phyloP scores from a whole-genome alignment of 2,113 vertebrate genomes.

The Erinaceus europaeus region DNA sequence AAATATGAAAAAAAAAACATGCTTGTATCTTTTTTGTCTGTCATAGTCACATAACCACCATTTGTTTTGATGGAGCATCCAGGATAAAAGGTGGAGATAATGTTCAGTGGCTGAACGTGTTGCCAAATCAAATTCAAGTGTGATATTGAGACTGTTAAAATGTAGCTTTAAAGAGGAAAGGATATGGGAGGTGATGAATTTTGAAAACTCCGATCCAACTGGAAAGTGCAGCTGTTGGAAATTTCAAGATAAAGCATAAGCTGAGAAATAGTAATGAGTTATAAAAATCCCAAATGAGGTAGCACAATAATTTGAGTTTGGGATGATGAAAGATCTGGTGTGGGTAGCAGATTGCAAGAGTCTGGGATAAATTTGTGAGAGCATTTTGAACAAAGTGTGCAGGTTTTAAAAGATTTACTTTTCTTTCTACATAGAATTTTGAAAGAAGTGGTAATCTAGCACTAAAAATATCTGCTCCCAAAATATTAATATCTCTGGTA shows the following conservation, averaged over 20 bases:
- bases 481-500: background rate
- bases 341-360: background rate
- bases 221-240: background rate
- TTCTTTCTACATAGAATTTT: background rate
- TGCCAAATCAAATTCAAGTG: background rate
- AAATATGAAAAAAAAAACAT: background rate
- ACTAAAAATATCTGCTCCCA: background rate
- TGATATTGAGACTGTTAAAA: background rate
- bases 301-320: background rate
- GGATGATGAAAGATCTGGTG: background rate
- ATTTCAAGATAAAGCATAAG: background rate
- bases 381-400: background rate
- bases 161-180: background rate
- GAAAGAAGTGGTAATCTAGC: background rate
- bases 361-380: background rate
- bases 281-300: background rate
- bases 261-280: background rate
- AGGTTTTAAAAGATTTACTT: background rate
- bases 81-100: background rate
- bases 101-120: background rate
- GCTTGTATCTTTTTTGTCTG: background rate
- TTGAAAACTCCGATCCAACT: background rate
- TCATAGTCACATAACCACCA: background rate
- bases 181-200: background rate
- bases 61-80: background rate